Conservation (phyloP, 2,797 vertebrate species). For the Crenuchus spilurus region DNA sequence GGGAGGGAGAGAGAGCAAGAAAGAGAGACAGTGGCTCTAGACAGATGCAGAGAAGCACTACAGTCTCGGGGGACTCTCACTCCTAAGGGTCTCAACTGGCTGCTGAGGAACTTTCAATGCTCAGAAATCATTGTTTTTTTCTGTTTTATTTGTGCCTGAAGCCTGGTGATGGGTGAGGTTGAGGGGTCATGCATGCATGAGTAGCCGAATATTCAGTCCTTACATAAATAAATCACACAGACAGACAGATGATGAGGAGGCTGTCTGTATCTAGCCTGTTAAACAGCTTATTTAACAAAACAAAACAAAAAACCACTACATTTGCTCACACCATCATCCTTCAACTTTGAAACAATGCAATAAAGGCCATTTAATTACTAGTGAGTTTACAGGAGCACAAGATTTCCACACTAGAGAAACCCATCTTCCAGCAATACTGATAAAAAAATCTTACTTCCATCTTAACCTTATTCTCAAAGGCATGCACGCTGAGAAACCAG, state of each 20-base stretch:
- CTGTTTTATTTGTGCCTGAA: constrained; percentile 38
- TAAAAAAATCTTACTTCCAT: background rate
- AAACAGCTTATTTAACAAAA: constrained; percentile 16
- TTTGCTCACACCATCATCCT: no score
- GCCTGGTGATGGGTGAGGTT: constrained; percentile 37
- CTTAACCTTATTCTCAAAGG: background rate
- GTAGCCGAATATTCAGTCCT: constrained; percentile 44
- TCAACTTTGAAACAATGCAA: background rate
- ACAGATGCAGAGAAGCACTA: constrained; percentile 10
- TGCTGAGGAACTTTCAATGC: constrained; percentile 44
- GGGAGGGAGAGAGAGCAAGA: background rate
- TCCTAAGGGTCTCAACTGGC: constrained; percentile 28
- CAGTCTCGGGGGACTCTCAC: constrained; percentile 44
- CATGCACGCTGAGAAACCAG: background rate
- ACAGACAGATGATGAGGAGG: constrained; percentile 15
- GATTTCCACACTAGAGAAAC: no score
- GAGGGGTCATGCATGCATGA: constrained; percentile 47
- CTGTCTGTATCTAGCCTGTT: background rate
- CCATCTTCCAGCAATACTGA: no score
- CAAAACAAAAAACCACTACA: background rate
- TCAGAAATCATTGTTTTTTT: constrained; percentile 50
- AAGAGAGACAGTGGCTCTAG: constrained; percentile 22
- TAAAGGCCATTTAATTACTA: no score
- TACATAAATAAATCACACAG: constrained; percentile 48
- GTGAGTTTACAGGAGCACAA: no score